Evolutionary conservation across 1,140 invertebrate species (phyloP).

Genomic region (Arctopsyche grandis): DNA sequence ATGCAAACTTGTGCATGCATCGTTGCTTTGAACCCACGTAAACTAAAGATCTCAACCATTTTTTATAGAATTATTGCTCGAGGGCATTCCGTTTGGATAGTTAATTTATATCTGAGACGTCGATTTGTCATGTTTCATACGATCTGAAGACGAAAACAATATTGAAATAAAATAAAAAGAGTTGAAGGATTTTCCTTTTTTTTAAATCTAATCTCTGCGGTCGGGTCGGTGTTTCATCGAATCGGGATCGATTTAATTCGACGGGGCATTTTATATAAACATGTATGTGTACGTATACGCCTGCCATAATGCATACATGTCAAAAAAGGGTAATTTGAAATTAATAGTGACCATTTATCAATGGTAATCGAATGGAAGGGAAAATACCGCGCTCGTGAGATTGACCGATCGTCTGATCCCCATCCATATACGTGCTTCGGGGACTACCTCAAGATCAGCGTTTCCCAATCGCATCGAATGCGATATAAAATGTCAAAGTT

Average conservation of each 20-base stretch:
- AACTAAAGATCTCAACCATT: background rate
- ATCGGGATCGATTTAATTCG: conserved; percentile 42
- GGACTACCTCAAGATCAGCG: background rate
- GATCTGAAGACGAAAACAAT: conserved; percentile 4
- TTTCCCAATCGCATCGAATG: conserved; percentile 6
- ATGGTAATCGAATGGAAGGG: conserved; percentile 52
- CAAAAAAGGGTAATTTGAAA: conserved; percentile 53
- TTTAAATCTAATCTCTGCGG: conserved; percentile 28
- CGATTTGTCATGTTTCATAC: conserved; percentile 52
- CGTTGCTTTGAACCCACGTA: background rate
- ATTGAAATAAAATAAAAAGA: background rate
- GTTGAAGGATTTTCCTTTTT: conserved; percentile 24
- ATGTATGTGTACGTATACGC: background rate
- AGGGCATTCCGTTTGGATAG: conserved; percentile 47
- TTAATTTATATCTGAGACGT: conserved; percentile 46
- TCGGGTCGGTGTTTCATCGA: conserved; percentile 10
- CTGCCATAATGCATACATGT: conserved; percentile 51
- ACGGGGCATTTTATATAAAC: background rate
- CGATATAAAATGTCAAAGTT: background rate
- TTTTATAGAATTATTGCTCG: conserved; percentile 26
- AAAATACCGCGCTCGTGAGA: conserved; percentile 44
- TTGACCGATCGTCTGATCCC: conserved; percentile 46
- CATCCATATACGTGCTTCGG: background rate
- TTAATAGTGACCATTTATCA: conserved; percentile 54
- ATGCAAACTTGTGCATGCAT: no score